These are phyloP conservation scores for Heliconius charithonia DNA, from an alignment of 2,888 invertebrate genomes.

Conservation along the genomic window DNA sequence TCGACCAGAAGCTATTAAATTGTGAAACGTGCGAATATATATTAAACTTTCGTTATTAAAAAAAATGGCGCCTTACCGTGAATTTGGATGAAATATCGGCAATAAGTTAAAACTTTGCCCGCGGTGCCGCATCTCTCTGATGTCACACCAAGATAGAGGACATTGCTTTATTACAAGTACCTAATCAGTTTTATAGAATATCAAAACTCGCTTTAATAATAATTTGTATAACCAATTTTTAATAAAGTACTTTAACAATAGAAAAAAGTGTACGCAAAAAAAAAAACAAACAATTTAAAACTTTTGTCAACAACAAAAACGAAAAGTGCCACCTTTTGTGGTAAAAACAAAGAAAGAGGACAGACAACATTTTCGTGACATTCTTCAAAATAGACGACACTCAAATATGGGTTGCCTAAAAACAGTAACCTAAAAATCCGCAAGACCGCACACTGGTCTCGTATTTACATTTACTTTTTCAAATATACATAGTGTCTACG, in stretches of 20 bases:
- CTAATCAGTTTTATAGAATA: background rate
- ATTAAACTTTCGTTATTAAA: slow-evolving; percentile 38
- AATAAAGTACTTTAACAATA: background rate
- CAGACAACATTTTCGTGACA: slow-evolving; percentile 21
- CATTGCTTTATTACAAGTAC: slow-evolving; percentile 10
- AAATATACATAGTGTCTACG: background rate
- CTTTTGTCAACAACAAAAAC: background rate
- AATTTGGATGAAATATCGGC: slow-evolving; percentile 37
- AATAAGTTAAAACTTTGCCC: slow-evolving; percentile 42
- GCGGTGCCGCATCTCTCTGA: slow-evolving; percentile 15
- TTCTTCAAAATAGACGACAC: slow-evolving; percentile 24
- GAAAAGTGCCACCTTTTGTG: slow-evolving; percentile 27
- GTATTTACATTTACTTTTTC: background rate
- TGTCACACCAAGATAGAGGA: slow-evolving; percentile 10
- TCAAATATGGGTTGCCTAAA: slow-evolving; percentile 28
- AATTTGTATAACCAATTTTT: slow-evolving; percentile 4
- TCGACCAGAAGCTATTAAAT: slow-evolving; percentile 20
- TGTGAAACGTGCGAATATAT: slow-evolving; percentile 15
- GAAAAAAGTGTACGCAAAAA: background rate
- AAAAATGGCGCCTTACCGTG: slow-evolving; percentile 31
- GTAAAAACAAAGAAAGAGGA: slow-evolving; percentile 17
- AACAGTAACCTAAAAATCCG: slow-evolving; percentile 22
- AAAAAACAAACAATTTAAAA: background rate
- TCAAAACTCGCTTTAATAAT: background rate
- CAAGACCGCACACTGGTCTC: slow-evolving; percentile 3